Base-by-base conservation (phyloP, 35 echinoderm and acorn worm species). In the Acanthaster planci region DNA sequence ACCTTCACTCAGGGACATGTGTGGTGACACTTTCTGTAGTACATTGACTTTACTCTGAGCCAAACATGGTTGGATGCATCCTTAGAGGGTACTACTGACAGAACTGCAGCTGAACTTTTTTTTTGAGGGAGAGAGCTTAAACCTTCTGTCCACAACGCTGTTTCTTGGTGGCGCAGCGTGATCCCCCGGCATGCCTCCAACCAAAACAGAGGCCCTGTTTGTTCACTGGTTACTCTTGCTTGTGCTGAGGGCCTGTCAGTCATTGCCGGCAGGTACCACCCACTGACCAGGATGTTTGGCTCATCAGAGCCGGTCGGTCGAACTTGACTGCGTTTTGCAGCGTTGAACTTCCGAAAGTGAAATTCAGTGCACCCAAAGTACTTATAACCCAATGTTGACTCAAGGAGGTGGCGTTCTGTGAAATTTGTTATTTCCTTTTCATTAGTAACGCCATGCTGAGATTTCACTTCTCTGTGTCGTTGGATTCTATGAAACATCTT, bases 101-200 rank as follows among this genome's bases (percentile, higher is more conserved):
- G 32, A 27, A 68, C 4, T 47, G 42, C 64, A 72, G 64, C 64
- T 72, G 64, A 19, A 72, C 60, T 60, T 47, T 47, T 47, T 47
- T 47, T 12, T 47, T 47, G 42, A 47, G 42, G 42, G 4, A 6
- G n/a, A n/a, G 42, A 4, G 12, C 42, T 47, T 47, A 47, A 6
- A 7, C 57, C 57, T 29, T 22, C 57, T 68, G 34, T 1, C 23
- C 60, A 68, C 60, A 21, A 26, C 23, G 23, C 23, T 31, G 55
- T 68, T 10, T 29, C 60, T 31, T 26, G 23, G 23, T 68, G 60
- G 60, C 60, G 27, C 17, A 30, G 23, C 29, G 64, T 72, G 64
- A 68, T 72, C 64, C 64, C 0, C 29, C 30, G 64, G 64, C 64
- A 72, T 26, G 34, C 64, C 64, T 34, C 64, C 64, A 72, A 72